Base-by-base conservation (phyloP, 1,140 invertebrate species). In the Chironomus striatipennis region DNA sequence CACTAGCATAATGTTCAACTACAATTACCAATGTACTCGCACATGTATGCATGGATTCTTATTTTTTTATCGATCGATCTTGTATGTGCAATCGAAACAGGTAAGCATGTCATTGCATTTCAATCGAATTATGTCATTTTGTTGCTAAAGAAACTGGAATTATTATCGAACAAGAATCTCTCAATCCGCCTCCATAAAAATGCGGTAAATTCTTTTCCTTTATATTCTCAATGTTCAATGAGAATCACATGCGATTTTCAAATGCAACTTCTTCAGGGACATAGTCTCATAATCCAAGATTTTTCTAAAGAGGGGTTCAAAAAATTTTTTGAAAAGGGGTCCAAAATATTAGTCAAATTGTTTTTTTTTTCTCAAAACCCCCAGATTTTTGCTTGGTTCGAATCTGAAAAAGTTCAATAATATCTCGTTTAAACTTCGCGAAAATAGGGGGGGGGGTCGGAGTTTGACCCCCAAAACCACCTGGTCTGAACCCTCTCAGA, bases 81-180 rank as follows among this genome's bases (percentile, higher is more conserved):
- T 47, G 43, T 47, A 15, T 47, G 43, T 47, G 43, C 43, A 47
- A 47, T 47, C 47, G 47, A 57, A 57, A 57, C 47, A 57, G 47
- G 47, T 57, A 57, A 57, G 47, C 47, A 57, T 57, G 47, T 57
- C 47, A 57, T 57, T 57, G 47, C 47, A 57, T 57, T 57, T 57
- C 47, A 57, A 57, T 57, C 47, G 47, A 57, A 57, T 57, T 57
- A 57, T 57, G 47, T 57, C 47, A 57, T 57, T n/a, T 57, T 57
- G 47, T 57, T 57, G 47, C 47, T 57, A 57, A 57, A 57, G 47
- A 57, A 57, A 57, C 47, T 57, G 47, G 47, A 57, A 57, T 57
- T 57, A 57, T 57, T n/a, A 34, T 57, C n/a, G 47, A 57, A 57
- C n/a, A 57, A 57, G n/a, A 57, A 57, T 57, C 47, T n/a, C 43